phyloP scores from a whole-genome alignment of 1,140 invertebrate genomes.

The Tigriopus japonicus region DNA sequence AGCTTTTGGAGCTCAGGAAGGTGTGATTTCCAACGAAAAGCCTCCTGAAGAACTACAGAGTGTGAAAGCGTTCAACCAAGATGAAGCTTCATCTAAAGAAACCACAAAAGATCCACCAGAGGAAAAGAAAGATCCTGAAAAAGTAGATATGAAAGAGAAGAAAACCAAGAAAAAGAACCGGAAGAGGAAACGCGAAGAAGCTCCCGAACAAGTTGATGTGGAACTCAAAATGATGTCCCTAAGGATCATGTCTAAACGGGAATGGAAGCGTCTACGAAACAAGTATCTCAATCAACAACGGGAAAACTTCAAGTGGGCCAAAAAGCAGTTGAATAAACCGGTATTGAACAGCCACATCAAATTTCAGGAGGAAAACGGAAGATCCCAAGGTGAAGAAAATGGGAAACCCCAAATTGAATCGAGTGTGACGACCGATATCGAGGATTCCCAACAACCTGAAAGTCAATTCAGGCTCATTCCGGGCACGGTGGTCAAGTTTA shows the following conservation, averaged over 20 bases:
- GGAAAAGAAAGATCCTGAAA: neutral
- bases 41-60: neutral
- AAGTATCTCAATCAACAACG: constrained; percentile 7
- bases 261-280: neutral
- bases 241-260: neutral
- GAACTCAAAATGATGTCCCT: neutral
- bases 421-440: neutral
- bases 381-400: neutral
- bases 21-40: neutral
- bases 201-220: neutral
- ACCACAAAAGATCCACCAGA: neutral
- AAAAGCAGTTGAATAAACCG: neutral
- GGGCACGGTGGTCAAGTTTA: neutral
- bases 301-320: neutral
- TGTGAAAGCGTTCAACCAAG: neutral
- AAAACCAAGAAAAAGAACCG: constrained; percentile 4
- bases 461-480: neutral
- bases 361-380: neutral
- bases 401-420: neutral
- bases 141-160: neutral
- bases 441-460: neutral
- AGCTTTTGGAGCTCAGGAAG: constrained; percentile 18
- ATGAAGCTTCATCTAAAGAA: neutral
- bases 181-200: constrained; percentile 4
- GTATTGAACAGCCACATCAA: neutral